Base-by-base conservation (phyloP, 1,140 invertebrate species). In the Drosophila ambigua region DNA sequence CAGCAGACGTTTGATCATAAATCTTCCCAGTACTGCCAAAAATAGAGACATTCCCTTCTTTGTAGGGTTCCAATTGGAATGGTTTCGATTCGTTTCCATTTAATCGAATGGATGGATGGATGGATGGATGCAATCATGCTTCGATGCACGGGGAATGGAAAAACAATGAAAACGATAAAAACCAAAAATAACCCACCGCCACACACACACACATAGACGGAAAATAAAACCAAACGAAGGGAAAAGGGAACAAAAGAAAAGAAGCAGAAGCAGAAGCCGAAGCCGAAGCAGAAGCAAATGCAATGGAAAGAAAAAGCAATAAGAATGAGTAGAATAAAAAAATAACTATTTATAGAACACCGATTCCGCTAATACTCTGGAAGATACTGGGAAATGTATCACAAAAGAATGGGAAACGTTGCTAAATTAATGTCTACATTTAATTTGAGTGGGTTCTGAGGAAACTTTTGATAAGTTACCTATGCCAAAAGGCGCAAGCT, bases 11-110 rank as follows among this genome's bases (percentile, higher is more conserved):
- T 63, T 66, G 68, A 62, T 65, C 80, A 85, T 85, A 85, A 85
- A 85, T 85, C 82, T 85, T 85, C 20, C 35, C 55, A 75, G 66
- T 49, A 54, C 66, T 72, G 66, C 78, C 82, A 87, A 87, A 85
- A 85, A 85, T 85, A 85, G 82, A 78, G 73, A 54, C 62, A 77
- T 76, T 75, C 35, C 35, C 35, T 13, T 39, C 72, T 74, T 58
- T 35, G 16, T 24, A 26, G 69, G 58, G 20, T 26, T 54, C 43
- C 41, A 44, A 72, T 43, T 54, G 58, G 71, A 73, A 53, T 72
- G 68, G 48, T 31, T 20, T 63, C 57, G 69, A 72, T 68, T 45
- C 64, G 64, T 57, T 69, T 43, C 66, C 44, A 69, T 69, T 69
- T 52, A 52, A 69, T 69, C 45, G 49, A 39, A 49, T 69, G 49